Evolutionary conservation across 2,113 vertebrate genomes (phyloP).

Genomic region (Formicarius rufipectus): DNA sequence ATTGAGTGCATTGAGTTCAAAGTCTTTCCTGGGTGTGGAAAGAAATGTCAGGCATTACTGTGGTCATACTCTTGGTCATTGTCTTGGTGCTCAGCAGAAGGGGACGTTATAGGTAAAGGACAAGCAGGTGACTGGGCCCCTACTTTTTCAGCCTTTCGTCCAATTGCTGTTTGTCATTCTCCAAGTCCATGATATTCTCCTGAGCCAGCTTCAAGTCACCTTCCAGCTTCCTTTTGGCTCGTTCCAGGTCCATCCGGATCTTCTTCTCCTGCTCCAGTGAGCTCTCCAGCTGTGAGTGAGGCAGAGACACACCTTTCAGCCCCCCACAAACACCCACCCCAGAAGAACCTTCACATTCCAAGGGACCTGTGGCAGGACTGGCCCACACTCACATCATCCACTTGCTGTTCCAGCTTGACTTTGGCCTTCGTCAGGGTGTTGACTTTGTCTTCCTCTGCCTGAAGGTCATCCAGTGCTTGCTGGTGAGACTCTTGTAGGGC

Average conservation of each 20-base stretch:
- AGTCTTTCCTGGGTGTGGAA: constrained; percentile 77
- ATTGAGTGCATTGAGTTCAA: constrained; percentile 1
- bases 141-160: constrained; percentile 79
- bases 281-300: constrained; percentile 60
- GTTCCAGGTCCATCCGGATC: constrained; percentile 80
- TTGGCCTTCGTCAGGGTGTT: constrained; percentile 90
- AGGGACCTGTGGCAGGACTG: background rate
- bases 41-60: background rate
- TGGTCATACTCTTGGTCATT: background rate
- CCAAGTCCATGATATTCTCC: constrained; percentile 82
- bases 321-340: background rate
- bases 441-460: constrained; percentile 94
- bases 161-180: constrained; percentile 81
- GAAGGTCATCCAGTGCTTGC: constrained; percentile 91
- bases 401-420: constrained; percentile 91
- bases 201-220: constrained; percentile 78
- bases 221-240: constrained; percentile 80
- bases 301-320: background rate
- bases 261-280: constrained; percentile 85
- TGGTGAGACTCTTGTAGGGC: constrained; percentile 94
- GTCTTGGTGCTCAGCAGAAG: background rate
- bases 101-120: background rate
- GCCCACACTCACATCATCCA: constrained; percentile 81
- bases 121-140: background rate
- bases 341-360: background rate